A percentile compares a stretch with the other conserved stretches of the same genome.
phyloP scores from a whole-genome alignment of 2,113 vertebrate species.

The Columba livia region DNA sequence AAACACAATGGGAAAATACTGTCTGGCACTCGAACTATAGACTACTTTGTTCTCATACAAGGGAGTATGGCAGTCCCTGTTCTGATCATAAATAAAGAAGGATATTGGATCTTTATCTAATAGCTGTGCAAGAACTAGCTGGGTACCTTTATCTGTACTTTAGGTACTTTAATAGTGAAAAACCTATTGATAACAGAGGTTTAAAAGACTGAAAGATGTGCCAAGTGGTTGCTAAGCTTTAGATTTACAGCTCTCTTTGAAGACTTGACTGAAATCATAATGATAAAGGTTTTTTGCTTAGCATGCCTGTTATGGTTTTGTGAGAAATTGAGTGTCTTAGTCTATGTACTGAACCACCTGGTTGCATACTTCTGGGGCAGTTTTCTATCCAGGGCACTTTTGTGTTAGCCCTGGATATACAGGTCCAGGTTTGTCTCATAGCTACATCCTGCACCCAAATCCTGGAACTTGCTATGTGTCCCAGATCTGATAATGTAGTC shows the following conservation, averaged over 20 bases:
- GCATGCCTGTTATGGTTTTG: not conserved
- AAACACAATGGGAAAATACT: not conserved
- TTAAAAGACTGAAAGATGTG: not conserved
- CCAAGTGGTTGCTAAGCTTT: not conserved
- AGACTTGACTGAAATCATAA: constrained; percentile 10
- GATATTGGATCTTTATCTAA: not conserved
- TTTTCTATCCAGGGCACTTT: not conserved
- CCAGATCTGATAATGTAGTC: not conserved
- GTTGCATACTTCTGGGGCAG: not conserved
- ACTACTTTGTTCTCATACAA: not conserved
- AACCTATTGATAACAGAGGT: not conserved
- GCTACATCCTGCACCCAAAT: not conserved
- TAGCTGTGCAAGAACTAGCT: not conserved
- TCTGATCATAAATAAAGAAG: not conserved
- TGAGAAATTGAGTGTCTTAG: not conserved
- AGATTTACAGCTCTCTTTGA: not conserved
- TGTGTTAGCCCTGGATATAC: not conserved
- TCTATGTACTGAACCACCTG: not conserved
- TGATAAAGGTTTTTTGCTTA: not conserved
- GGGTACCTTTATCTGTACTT: not conserved
- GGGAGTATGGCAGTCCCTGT: not conserved
- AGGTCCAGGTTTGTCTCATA: not conserved
- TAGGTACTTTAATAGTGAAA: not conserved
- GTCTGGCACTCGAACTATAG: not conserved
- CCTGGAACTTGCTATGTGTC: not conserved